phyloP scores from a whole-genome alignment of 2,888 invertebrate genomes.

The Nephrotoma guestfalica region DNA sequence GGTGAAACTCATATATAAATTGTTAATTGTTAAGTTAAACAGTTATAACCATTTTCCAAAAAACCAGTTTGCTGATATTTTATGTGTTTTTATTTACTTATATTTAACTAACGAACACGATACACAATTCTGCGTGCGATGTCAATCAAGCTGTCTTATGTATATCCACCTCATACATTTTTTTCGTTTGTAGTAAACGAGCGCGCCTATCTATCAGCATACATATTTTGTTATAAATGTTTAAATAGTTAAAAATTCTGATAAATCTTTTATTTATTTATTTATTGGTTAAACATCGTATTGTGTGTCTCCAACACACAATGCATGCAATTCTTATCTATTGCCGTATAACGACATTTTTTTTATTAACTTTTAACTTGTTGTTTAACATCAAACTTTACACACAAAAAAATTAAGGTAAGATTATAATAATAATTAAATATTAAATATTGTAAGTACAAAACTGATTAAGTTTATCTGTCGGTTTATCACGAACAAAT shows the following conservation, averaged over 20 bases:
- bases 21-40: too few relatives aligned
- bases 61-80: neutral
- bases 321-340: neutral
- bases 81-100: neutral
- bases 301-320: neutral
- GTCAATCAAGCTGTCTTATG: neutral
- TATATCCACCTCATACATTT: neutral
- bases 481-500: neutral
- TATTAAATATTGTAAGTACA: neutral
- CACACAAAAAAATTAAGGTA: neutral
- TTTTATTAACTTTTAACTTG: neutral
- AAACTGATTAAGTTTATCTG: neutral
- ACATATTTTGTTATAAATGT: neutral
- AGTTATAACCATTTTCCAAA: neutral
- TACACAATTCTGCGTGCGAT: neutral
- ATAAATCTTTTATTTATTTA: neutral
- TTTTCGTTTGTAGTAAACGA: neutral
- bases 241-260: neutral
- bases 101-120: neutral
- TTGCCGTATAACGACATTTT: neutral
- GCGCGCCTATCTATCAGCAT: neutral
- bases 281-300: neutral
- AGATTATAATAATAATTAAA: neutral
- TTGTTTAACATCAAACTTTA: neutral
- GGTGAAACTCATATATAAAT: too few relatives aligned